A percentile compares a stretch with the other conserved stretches of the same genome.
These are phyloP conservation scores for Drosophila nr. perissopoda DNA, from an alignment of 2,888 invertebrate genomes.

Conservation along the genomic window DNA sequence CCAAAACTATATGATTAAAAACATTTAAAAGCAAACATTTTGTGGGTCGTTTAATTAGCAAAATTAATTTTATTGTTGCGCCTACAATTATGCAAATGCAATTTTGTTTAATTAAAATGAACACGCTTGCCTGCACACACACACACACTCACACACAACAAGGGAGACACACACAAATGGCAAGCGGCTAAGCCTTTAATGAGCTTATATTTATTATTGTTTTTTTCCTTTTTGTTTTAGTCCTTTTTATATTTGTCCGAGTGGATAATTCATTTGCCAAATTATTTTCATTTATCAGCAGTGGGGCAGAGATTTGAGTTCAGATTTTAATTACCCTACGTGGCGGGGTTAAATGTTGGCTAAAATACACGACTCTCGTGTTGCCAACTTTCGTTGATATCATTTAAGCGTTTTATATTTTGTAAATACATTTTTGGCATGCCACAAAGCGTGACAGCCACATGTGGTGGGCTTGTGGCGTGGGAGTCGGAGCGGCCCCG, in stretches of 20 bases:
- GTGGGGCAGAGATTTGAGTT: conserved; percentile 23
- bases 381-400: conserved; percentile 18
- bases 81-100: conserved; percentile 74
- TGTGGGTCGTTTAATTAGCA: conserved; percentile 68
- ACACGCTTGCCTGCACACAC: conserved; percentile 37
- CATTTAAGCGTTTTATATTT: conserved; percentile 47
- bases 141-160: not conserved
- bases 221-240: conserved; percentile 12
- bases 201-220: conserved; percentile 75
- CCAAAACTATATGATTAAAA: conserved; percentile 54
- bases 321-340: conserved; percentile 69
- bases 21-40: conserved; percentile 48
- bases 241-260: conserved; percentile 24
- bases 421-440: conserved; percentile 36
- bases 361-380: conserved; percentile 8
- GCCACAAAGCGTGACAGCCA: conserved; percentile 42
- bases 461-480: not conserved
- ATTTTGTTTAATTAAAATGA: conserved; percentile 78
- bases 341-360: conserved; percentile 63
- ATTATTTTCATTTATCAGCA: conserved; percentile 9
- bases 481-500: not conserved
- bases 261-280: conserved; percentile 36
- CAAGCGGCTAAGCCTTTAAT: conserved; percentile 70
- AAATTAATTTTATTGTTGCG: conserved; percentile 70
- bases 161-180: conserved; percentile 4